Evolutionary conservation across 2,113 vertebrate genomes (phyloP).

Genomic region (Pelodiscus sinensis): DNA sequence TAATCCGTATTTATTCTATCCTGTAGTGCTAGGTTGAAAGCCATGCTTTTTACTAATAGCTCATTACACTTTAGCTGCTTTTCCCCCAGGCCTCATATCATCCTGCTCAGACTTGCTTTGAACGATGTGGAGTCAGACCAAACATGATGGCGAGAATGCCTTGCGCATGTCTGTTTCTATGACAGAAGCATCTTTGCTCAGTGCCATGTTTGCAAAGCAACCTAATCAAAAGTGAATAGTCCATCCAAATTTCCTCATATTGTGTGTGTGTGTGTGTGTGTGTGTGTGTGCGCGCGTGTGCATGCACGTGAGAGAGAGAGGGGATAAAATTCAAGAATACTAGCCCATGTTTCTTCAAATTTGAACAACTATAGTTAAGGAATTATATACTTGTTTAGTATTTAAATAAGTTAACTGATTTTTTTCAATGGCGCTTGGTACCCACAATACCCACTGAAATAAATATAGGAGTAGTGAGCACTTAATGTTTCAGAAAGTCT

Average conservation of each 20-base stretch:
- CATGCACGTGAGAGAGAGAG: background rate
- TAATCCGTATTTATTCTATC: conserved; percentile 76
- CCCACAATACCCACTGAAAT: conserved; percentile 23
- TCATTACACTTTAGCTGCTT: conserved; percentile 41
- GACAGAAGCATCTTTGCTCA: conserved; percentile 35
- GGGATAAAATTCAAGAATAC: background rate
- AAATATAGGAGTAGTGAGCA: background rate
- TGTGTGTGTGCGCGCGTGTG: no score
- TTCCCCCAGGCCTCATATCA: conserved; percentile 58
- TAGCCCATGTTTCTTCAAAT: background rate
- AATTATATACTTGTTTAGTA: background rate
- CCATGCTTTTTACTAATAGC: conserved; percentile 64
- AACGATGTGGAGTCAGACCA: conserved; percentile 62
- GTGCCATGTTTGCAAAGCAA: conserved; percentile 52
- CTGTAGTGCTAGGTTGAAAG: conserved; percentile 59
- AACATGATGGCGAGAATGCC: conserved; percentile 16
- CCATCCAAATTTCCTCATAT: conserved; percentile 14
- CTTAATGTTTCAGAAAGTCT: conserved; percentile 44
- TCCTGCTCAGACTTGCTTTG: conserved; percentile 54
- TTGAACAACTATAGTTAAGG: background rate
- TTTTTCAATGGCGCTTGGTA: background rate
- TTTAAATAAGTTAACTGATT: conserved; percentile 24
- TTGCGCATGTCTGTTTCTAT: conserved; percentile 45
- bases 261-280: background rate
- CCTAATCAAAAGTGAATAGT: conserved; percentile 28